Base-by-base conservation (phyloP, 2,797 vertebrate species). In the Sebastes vulpes region DNA sequence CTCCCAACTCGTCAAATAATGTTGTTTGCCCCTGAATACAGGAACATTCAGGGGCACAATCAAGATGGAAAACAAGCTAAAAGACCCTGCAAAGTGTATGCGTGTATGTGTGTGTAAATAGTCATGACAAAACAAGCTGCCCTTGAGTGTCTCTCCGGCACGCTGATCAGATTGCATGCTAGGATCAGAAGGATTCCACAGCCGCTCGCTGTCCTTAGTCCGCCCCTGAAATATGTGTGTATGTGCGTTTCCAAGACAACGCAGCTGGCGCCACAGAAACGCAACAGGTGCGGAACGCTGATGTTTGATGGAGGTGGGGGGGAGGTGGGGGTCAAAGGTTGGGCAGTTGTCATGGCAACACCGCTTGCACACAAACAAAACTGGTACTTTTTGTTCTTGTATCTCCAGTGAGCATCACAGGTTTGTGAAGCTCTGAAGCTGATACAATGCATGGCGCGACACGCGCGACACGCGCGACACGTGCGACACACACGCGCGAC, bases 211-310 rank as follows among this genome's bases (percentile, higher is more conserved):
- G 87, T 90, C 89, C 88, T 84, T 3, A 87, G 63, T 67, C 83
- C 4, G 68, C 76, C 84, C 76, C 76, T 60, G 46, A 84, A 89
- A 87, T 75, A 73, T 82, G 77, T 77, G 66, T 85, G 80, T 72
- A 35, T 85, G 77, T 77, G 29, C 6, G 75, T 94, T 91, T 89
- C 91, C 86, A 92, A 61, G 80, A 93, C 69, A 92, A 95, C 85
- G 31, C 50, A 48, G 59, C 84, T 71, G 86, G 90, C 65, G 50
- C 86, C 89, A 84, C 50, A 58, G 73, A 88, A 91, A 83, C 20
- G 26, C 78, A 94, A 92, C 94, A 96, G 93, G 94, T 94, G 92
- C 31, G 58, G 78, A 87, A 85, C 32, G 57, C 54, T 75, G 73
- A 81, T 75, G 81, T 84, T 85, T 88, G 77, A 89, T 87, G 78